Evolutionary conservation across 2,797 vertebrate genomes (phyloP), one percentile per base, ranked within the genome.

Genomic region (Chloroceryle inda): DNA sequence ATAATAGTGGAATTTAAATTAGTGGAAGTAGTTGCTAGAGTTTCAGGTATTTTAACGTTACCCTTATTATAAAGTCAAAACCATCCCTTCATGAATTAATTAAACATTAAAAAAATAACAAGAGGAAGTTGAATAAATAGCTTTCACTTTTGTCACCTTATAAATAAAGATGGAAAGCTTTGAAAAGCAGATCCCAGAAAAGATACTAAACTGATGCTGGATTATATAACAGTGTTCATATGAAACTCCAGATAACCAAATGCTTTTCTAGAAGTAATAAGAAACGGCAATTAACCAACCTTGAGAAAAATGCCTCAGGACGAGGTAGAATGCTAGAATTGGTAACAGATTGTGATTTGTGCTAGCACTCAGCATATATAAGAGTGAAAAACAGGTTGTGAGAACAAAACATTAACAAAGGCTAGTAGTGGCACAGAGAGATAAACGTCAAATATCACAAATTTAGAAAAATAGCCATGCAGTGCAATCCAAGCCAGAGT

Each of bases 1-100:
- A 72, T 53, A 76, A 42, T 21, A 81, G 9, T 21, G 42, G 73
- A 94, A 94, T 94, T 92, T 81, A 96, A 97, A 94, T 79, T 53
- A 69, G 16, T 18, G 4, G 55, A 75, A 91, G 37, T 52, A 97
- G 68, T 77, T 95, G 85, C 44, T 77, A 24, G 44, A 88, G 47
- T 94, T 89, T 89, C 40, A 40, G 31, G 19, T 83, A 71, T 80
- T 86, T 69, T 78, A 84, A 68, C 72, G 27, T 23, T 85, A 77
- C 16, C 26, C 45, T 96, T 92, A 83, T n/a, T 61, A 19, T 38
- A 89, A 88, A 95, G 66, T 90, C 38, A 80, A 78, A 95, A 78
- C 61, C 3, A 17, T 31, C 14, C 45, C 31, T 84, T 81, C 29
- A 45, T 58, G 5, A 85, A 78, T 66, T 79, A 79, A 74, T 45